A percentile compares a stretch with the other conserved stretches of the same genome.
Evolutionary conservation across 2,888 invertebrate species (phyloP).

Genomic region (Troilus luridus): DNA sequence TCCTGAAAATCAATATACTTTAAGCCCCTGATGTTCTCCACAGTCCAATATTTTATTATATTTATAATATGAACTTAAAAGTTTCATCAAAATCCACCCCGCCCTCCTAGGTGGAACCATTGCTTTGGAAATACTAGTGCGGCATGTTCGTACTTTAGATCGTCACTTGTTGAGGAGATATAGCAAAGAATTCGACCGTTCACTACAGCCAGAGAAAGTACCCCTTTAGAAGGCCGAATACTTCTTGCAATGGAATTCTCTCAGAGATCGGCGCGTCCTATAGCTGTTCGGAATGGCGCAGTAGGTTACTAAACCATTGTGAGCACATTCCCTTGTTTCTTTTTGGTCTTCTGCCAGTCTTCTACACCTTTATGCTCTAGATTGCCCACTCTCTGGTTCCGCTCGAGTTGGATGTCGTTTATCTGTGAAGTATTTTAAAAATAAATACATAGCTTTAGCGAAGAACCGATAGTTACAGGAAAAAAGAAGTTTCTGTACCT

Average conservation of each 20-base stretch:
- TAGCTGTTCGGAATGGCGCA: background rate
- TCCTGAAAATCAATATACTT: no score
- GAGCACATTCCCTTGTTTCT: constrained; percentile 34
- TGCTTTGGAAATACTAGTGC: no score
- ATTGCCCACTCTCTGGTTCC: background rate
- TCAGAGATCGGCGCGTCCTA: background rate
- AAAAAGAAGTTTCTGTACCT: no score
- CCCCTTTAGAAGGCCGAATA: background rate
- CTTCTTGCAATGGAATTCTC: constrained; percentile 27
- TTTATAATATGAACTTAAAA: no score
- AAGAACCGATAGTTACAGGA: no score
- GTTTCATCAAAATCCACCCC: no score
- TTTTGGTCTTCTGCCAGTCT: constrained; percentile 16
- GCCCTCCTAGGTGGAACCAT: no score
- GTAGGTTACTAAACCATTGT: constrained; percentile 37
- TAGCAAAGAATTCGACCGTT: background rate
- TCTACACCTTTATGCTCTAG: background rate
- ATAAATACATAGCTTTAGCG: no score
- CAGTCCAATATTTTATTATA: no score
- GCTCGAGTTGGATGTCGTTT: background rate
- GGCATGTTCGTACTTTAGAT: background rate
- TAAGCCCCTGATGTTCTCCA: no score
- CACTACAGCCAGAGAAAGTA: background rate
- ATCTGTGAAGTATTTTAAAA: no score
- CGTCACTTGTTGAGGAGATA: background rate